Evolutionary conservation across 1,140 invertebrate genomes (phyloP), one percentile per base, ranked within the genome.

Genomic region (Drosophila lacertosa): DNA sequence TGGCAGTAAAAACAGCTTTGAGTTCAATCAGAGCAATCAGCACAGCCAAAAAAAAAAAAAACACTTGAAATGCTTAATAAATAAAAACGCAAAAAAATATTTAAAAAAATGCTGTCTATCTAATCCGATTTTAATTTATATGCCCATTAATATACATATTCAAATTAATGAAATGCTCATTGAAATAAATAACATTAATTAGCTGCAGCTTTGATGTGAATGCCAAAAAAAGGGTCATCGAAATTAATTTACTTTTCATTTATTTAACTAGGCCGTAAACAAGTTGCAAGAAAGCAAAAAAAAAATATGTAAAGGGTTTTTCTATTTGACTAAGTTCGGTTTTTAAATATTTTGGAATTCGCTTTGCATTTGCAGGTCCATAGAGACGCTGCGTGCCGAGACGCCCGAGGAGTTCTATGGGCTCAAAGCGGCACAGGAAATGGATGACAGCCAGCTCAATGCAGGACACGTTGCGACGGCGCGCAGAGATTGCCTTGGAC

Each of bases 401-500:
- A 89, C 78, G 62, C 81, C 72, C 45, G 89, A 90, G 53, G 89
- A 90, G 26, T 73, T 89, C 71, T 90, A 69, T 71, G 82, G 74
- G 16, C 59, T 69, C 15, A 82, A 82, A 69, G 76, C 59, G 59
- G 44, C 59, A 45, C 44, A 42, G 7, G 39, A 65, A 47, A 35
- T 47, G 55, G 16, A 84, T 69, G 80, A 74, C 62, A 58, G 58
- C 82, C 81, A 86, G 47, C 81, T 86, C 81, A 86, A 81, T 77
- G 80, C 63, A 37, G 48, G 22, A 77, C 57, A 67, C 22, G 42
- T 22, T n/a, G 57, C 50, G 35, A 42, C 42, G 35, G 42, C 54
- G 59, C 48, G 42, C 58, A 77, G 53, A 7, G 18, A 18, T 39
- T 16, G 7, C 37, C 47, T 39, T 29, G 50, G 59, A 18, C 39